A percentile compares a stretch with the other conserved stretches of the same genome.
Evolutionary conservation across 1,140 invertebrate genomes (phyloP).

Genomic region (Tetragnatha versicolor): DNA sequence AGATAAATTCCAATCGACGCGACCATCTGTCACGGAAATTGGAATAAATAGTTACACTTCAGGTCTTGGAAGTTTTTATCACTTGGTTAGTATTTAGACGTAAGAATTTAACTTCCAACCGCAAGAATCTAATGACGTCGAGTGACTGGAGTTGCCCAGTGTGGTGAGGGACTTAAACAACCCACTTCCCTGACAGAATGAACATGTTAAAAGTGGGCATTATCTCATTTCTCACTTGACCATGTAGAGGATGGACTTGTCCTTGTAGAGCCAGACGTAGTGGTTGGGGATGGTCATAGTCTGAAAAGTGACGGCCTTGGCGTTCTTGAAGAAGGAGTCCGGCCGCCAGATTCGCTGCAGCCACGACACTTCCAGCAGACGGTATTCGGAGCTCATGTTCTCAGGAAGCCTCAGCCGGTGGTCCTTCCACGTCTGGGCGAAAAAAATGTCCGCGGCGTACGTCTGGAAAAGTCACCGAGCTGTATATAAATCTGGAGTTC

Average conservation of each 20-base stretch:
- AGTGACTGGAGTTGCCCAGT: too few species aligned
- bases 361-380: conserved; percentile 88
- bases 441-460: conserved; percentile 89
- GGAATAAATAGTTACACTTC: too few species aligned
- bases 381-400: conserved; percentile 90
- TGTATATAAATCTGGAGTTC: too few species aligned
- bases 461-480: conserved; percentile 75
- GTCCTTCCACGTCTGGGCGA: conserved; percentile 91
- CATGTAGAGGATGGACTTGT: conserved; percentile 89
- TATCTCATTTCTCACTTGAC: conserved; percentile 78
- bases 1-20: too few species aligned
- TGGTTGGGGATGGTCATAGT: conserved; percentile 93
- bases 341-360: conserved; percentile 86
- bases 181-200: too few species aligned
- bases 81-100: too few species aligned
- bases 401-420: conserved; percentile 75
- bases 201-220: too few species aligned
- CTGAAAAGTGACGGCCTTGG: conserved; percentile 89
- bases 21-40: too few species aligned
- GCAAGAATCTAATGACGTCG: too few species aligned
- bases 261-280: conserved; percentile 89
- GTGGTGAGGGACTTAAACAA: too few species aligned
- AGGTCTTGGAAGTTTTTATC: too few species aligned
- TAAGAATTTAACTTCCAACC: too few species aligned
- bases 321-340: conserved; percentile 83